Evolutionary conservation across 2,797 vertebrate species (phyloP).

Genomic region (Hydrophis major): DNA sequence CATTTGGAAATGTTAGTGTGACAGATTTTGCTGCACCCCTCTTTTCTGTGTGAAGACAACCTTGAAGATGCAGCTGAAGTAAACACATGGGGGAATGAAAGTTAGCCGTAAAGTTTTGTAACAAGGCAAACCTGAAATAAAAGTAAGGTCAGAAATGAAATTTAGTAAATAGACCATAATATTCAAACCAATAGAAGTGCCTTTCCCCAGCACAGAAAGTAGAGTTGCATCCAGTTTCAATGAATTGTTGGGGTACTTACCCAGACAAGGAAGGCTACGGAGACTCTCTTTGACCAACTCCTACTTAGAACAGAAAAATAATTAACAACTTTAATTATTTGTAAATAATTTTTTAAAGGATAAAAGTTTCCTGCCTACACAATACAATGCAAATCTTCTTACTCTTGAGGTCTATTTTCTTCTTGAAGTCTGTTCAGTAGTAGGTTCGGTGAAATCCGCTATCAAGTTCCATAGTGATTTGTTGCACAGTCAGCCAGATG

Average conservation of each 20-base stretch:
- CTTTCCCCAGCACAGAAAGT: not conserved
- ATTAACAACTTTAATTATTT: not conserved
- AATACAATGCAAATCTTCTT: no score
- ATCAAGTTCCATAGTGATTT: not conserved
- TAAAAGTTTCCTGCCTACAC: no score
- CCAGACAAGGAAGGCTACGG: no score
- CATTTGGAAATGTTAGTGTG: not conserved
- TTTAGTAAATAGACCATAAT: not conserved
- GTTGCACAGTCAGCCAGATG: not conserved
- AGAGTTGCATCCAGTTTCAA: not conserved
- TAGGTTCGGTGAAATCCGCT: not conserved
- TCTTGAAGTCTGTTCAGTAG: not conserved
- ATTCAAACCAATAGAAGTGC: not conserved
- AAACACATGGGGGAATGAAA: constrained; percentile 13
- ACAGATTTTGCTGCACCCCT: constrained; percentile 19
- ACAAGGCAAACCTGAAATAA: constrained; percentile 1
- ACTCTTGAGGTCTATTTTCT: not conserved
- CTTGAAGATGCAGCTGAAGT: constrained; percentile 20
- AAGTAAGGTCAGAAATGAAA: not conserved
- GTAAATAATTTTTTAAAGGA: not conserved
- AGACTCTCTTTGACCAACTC: no score
- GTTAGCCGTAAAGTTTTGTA: not conserved
- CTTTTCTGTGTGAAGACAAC: constrained; percentile 31
- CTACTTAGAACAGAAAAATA: not conserved
- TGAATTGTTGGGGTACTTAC: not conserved